Base-by-base conservation (phyloP, 2,888 invertebrate genomes). In the Polydrusus pterygomalis region DNA sequence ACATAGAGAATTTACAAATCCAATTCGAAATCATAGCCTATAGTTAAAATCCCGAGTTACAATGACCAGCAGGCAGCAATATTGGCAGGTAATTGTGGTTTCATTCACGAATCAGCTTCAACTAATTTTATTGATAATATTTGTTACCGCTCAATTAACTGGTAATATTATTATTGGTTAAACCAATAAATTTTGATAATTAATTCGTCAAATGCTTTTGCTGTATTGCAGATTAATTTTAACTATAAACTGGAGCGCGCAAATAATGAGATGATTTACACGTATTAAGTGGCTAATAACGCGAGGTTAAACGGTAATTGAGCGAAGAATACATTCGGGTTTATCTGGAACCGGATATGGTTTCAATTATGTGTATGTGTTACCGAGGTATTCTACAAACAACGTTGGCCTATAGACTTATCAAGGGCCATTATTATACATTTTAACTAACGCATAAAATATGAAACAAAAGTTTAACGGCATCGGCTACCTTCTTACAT, bases 171-270 rank as follows among this genome's bases (percentile, higher is more conserved):
- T 71, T 62, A 68, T 75, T 74, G 64, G 75, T 71, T 75, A 71
- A 71, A 63, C 75, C 71, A 73, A 72, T 77, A 77, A 80, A 81
- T 81, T 74, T 74, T 76, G 74, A 79, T 80, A 82, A 82, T 82
- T 81, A 80, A 80, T 81, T 81, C 79, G 78, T 80, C 78, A 79
- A 80, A 82, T 79, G 79, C 79, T 80, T 79, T 79, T 69, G 77
- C 77, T 77, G 74, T 72, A 74, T 77, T 77, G 78, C 80, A 78
- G 80, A 81, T 81, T 80, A 79, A 79, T 77, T 73, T 74, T 74
- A 78, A 81, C 74, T 67, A 77, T 74, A 74, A 77, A 77, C 75
- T 65, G 72, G 38, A 70, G 60, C 72, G 63, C 34, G 63, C n/a
- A 63, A 75, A 75, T 77, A 69, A 77, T 77, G 71, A 72, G 74